Conservation (phyloP, 2,113 vertebrate genomes). For the Peucedramus taeniatus region DNA sequence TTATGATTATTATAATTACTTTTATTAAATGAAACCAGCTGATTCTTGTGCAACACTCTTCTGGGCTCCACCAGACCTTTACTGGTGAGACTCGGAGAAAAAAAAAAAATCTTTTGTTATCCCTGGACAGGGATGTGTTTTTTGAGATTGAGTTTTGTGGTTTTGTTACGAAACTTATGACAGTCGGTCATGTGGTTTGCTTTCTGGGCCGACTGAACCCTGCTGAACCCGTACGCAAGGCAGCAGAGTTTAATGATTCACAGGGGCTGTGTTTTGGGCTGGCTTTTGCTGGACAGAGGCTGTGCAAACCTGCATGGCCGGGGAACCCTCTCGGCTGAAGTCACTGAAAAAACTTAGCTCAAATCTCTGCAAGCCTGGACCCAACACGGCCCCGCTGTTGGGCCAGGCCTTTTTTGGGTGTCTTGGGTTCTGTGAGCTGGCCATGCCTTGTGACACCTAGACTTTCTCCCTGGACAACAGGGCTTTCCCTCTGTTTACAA, state of each 20-base stretch:
- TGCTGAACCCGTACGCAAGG: background rate
- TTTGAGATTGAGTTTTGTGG: constrained; percentile 42
- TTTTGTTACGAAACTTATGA: constrained; percentile 50
- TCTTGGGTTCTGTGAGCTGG: fast-evolving
- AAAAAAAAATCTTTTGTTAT: constrained; percentile 18
- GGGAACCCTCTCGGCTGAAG: background rate
- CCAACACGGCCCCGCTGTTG: fast-evolving
- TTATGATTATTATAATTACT: constrained; percentile 12
- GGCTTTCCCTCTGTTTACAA: background rate
- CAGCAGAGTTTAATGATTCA: constrained; percentile 22
- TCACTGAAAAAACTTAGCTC: background rate
- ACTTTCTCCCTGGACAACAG: background rate
- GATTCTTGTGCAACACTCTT: constrained; percentile 28
- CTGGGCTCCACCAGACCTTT: background rate
- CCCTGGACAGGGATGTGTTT: constrained; percentile 45
- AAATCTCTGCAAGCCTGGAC: background rate
- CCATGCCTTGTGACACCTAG: background rate
- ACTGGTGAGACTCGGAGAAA: background rate
- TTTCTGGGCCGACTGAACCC: constrained; percentile 18
- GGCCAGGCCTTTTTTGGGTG: background rate
- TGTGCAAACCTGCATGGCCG: background rate
- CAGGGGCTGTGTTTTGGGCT: background rate
- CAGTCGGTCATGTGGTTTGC: constrained; percentile 20
- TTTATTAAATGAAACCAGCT: constrained; percentile 39
- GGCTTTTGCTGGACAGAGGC: background rate